A percentile compares a stretch with the other conserved stretches of the same genome.
Evolutionary conservation across 2,888 invertebrate species (phyloP).

Genomic region (Dascillus cervinus): DNA sequence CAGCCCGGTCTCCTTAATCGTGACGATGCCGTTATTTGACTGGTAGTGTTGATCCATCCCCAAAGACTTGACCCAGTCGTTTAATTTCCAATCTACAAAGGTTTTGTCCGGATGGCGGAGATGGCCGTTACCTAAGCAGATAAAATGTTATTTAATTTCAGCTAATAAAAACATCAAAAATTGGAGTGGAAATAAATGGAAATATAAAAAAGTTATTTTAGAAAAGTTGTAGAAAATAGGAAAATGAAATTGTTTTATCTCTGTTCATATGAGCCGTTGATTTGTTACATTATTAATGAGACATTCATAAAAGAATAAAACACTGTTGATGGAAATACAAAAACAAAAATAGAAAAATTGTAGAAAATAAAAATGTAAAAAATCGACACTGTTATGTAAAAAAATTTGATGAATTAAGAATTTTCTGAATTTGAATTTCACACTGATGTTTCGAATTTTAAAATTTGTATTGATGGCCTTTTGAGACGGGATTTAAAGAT

Average conservation of each 20-base stretch:
- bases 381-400: too few species aligned
- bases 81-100: constrained; percentile 60
- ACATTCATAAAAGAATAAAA: too few species aligned
- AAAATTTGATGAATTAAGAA: too few species aligned
- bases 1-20: constrained; percentile 62
- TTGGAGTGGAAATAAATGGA: constrained; percentile 1
- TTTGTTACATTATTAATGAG: neutral
- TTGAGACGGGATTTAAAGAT: too few species aligned
- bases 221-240: too few species aligned
- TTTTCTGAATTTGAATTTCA: too few species aligned
- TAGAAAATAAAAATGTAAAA: too few species aligned
- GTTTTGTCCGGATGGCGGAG: constrained; percentile 55
- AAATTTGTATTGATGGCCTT: too few species aligned
- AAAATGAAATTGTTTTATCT: too few species aligned
- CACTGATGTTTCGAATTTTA: too few species aligned
- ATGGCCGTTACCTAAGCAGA: constrained; percentile 55
- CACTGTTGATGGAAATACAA: too few species aligned
- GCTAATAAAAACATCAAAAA: constrained; percentile 22
- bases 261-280: neutral
- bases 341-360: too few species aligned
- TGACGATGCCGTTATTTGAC: constrained; percentile 54
- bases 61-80: constrained; percentile 54
- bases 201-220: neutral
- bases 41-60: constrained; percentile 56
- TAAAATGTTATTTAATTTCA: constrained; percentile 7